Evolutionary conservation across 64 coral and sea anemone species (phyloP).

Genomic region (Platygyra sinensis): DNA sequence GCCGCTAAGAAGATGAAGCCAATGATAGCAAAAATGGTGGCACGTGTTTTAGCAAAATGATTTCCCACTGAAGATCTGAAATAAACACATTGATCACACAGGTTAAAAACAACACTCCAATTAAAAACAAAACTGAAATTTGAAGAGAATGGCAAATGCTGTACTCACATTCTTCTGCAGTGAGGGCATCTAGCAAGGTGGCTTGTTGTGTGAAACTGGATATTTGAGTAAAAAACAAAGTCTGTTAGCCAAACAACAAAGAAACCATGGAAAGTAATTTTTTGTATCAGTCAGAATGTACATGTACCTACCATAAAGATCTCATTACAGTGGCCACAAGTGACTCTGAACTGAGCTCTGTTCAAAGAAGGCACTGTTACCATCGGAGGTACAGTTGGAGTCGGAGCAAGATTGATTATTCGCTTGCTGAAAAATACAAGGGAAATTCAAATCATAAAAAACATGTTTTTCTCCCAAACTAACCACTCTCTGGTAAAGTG

Average conservation of each 20-base stretch:
- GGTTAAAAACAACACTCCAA: background rate
- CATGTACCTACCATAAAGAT: conserved; percentile 94
- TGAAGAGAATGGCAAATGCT: background rate
- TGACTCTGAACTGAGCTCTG: conserved; percentile 81
- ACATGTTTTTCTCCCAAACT: too few species aligned
- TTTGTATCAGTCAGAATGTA: background rate
- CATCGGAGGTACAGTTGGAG: conserved; percentile 42
- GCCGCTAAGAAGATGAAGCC: conserved; percentile 91
- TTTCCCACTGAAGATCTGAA: conserved; percentile 91
- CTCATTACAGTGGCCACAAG: conserved; percentile 98
- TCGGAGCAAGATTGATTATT: conserved; percentile 75
- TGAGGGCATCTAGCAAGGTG: conserved; percentile 93
- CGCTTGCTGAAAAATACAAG: conserved; percentile 70
- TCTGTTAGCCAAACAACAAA: background rate
- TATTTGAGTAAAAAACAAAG: background rate
- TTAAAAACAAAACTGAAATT: background rate
- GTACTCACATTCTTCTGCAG: conserved; percentile 92
- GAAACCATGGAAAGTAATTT: background rate
- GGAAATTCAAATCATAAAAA: background rate
- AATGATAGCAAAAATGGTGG: conserved; percentile 92
- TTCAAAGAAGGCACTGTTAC: conserved; percentile 21
- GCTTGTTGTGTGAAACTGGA: conserved; percentile 87
- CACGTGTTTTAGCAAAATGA: conserved; percentile 91
- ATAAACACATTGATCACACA: background rate
- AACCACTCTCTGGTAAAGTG: too few species aligned